Conservation (phyloP, 1,140 invertebrate genomes). For the Drosophila nebulosa region DNA sequence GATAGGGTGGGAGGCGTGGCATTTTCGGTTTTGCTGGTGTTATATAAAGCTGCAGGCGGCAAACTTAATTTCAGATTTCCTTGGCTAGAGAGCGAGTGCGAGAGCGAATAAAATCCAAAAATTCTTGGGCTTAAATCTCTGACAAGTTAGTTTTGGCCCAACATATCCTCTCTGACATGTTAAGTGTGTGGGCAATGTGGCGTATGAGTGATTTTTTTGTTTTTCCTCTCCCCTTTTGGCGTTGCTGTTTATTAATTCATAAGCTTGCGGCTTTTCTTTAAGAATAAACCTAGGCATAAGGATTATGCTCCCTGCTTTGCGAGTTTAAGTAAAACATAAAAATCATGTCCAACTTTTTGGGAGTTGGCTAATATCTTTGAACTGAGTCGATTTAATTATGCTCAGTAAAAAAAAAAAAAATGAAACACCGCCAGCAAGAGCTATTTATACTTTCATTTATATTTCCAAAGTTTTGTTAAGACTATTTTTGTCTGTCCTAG, state of each 20-base stretch:
- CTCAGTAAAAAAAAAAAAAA: too few species aligned
- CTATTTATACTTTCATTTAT: too few species aligned
- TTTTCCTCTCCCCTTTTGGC: background rate
- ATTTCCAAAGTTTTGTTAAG: too few species aligned
- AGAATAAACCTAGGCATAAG: constrained; percentile 33
- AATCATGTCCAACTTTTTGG: too few species aligned
- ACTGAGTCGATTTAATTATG: too few species aligned
- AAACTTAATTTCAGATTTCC: constrained; percentile 67
- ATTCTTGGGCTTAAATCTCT: constrained; percentile 32
- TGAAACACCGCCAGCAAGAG: too few species aligned
- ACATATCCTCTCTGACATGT: background rate
- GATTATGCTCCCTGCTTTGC: too few species aligned
- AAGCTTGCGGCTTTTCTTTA: constrained; percentile 44
- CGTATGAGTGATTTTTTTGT: constrained; percentile 48
- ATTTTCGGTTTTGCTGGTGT: constrained; percentile 47
- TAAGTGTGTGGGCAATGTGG: constrained; percentile 16
- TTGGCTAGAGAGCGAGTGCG: background rate
- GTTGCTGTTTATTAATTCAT: constrained; percentile 64
- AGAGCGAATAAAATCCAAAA: constrained; percentile 2
- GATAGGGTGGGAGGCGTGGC: constrained; percentile 1
- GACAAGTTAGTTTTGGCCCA: constrained; percentile 41
- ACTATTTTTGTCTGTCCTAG: background rate
- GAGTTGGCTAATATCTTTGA: too few species aligned
- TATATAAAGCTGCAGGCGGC: constrained; percentile 73
- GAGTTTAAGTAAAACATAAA: too few species aligned